Evolutionary conservation across 2,888 invertebrate species (phyloP).

Genomic region (Dorcus hopei): DNA sequence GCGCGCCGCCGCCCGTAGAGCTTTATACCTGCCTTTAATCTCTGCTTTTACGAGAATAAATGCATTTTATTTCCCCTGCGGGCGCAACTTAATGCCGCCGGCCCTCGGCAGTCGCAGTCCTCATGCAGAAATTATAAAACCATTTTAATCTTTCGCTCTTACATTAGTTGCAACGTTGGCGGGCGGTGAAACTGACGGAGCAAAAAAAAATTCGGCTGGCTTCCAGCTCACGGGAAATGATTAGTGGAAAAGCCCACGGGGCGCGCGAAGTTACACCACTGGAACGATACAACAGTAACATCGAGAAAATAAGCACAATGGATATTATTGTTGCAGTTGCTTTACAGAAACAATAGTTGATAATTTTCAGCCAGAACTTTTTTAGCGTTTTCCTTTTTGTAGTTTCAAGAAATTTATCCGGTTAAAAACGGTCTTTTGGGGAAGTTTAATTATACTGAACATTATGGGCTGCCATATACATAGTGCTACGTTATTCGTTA

Average conservation of each 20-base stretch:
- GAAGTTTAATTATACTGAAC: no score
- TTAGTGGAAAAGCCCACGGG: constrained; percentile 18
- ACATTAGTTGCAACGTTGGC: constrained; percentile 21
- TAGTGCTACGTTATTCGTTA: no score
- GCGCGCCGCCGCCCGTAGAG: constrained; percentile 4
- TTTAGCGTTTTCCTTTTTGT: no score
- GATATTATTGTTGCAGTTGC: no score
- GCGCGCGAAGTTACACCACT: not conserved
- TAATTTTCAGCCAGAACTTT: no score
- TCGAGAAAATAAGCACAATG: no score
- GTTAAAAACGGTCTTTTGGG: no score
- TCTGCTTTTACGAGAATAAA: constrained; percentile 23
- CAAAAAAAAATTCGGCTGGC: constrained; percentile 16
- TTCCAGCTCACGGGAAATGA: constrained; percentile 19
- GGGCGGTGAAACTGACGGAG: not conserved
- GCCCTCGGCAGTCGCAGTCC: constrained; percentile 14
- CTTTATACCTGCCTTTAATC: constrained; percentile 23
- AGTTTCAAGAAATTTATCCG: no score
- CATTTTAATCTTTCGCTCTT: constrained; percentile 32
- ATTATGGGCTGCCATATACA: no score
- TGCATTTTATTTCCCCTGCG: constrained; percentile 30
- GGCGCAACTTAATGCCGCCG: constrained; percentile 26
- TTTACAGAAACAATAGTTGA: no score
- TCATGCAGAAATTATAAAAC: constrained; percentile 31
- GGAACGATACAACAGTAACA: no score